Conservation (phyloP, 2,888 invertebrate species). For the Plemyria rubiginata region DNA sequence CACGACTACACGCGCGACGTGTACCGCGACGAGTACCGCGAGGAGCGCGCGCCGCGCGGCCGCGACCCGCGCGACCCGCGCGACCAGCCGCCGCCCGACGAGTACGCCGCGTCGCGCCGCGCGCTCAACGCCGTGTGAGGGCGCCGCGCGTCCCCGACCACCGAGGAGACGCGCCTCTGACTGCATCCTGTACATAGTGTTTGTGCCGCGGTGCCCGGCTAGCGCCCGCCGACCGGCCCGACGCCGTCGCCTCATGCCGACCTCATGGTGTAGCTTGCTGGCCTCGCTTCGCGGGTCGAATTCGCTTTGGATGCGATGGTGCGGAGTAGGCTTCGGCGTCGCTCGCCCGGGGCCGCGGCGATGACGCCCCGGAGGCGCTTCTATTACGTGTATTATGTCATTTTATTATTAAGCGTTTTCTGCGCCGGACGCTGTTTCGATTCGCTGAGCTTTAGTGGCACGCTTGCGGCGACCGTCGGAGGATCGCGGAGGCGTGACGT, state of each 20-base stretch:
- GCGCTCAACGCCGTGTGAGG: conserved; percentile 89
- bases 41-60: conserved; percentile 67
- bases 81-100: conserved; percentile 64
- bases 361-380: conserved; percentile 36
- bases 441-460: conserved; percentile 63
- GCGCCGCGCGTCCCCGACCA: conserved; percentile 33
- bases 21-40: conserved; percentile 71
- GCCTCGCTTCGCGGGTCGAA: conserved; percentile 22
- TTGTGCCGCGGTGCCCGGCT: too few species aligned
- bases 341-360: conserved; percentile 30
- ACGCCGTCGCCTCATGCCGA: conserved; percentile 22
- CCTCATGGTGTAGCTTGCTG: conserved; percentile 25
- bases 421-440: conserved; percentile 55
- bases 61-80: conserved; percentile 60
- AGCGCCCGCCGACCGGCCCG: conserved; percentile 9
- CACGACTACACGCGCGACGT: conserved; percentile 67
- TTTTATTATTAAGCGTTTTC: conserved; percentile 47
- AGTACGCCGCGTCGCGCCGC: conserved; percentile 87
- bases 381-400: conserved; percentile 36
- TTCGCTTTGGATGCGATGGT: conserved; percentile 30
- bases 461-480: conserved; percentile 45
- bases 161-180: conserved; percentile 39
- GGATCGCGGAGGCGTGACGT: conserved; percentile 15
- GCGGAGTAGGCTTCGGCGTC: conserved; percentile 26
- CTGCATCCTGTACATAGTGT: too few species aligned